Evolutionary conservation across 1,140 invertebrate species (phyloP), one percentile per base, ranked within the genome.

Genomic region (Drosophila bocqueti): DNA sequence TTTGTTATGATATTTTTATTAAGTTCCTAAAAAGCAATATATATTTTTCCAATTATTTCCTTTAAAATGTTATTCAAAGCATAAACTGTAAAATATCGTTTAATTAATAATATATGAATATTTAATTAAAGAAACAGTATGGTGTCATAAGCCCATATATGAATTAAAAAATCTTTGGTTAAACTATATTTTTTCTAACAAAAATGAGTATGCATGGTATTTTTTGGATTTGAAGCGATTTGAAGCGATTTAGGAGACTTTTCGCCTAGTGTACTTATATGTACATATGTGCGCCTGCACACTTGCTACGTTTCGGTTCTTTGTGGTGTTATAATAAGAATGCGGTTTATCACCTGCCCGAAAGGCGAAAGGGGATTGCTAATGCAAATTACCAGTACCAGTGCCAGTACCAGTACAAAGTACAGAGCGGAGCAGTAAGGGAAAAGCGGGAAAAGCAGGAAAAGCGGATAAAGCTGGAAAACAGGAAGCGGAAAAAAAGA

Each of bases 271-370:
- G 62, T 43, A 64, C 38, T 38, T 57, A 38, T 43, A 24, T 60
- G n/a, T 15, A n/a, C n/a, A n/a, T n/a, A 11, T 10, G 29, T 34
- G 31, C 21, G 21, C 52, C 34, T 11, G 66, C 29, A 42, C 26
- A 42, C 34, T 66, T 31, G 26, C 61, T 31, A 1, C 45, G 36
- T 38, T 68, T 52, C 29, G 36, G 34, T 60, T 60, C 38, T 72
- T 72, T 72, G 45, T 60, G 64, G 59, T 34, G 59, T 78, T 50
- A 38, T 76, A 64, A 69, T 69, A 77, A 77, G 63, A 79, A 79
- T 79, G 76, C 67, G 76, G 76, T 65, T 79, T 79, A 79, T 79
- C 76, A 79, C 79, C 75, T 82, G 75, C 34, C 58, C 61, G 47
- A 50, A 72, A 46, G 59, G 59, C 31, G 18, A 21, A 26, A 43